Base-by-base conservation (phyloP, 2,113 vertebrate genomes). In the Calidris pygmaea region DNA sequence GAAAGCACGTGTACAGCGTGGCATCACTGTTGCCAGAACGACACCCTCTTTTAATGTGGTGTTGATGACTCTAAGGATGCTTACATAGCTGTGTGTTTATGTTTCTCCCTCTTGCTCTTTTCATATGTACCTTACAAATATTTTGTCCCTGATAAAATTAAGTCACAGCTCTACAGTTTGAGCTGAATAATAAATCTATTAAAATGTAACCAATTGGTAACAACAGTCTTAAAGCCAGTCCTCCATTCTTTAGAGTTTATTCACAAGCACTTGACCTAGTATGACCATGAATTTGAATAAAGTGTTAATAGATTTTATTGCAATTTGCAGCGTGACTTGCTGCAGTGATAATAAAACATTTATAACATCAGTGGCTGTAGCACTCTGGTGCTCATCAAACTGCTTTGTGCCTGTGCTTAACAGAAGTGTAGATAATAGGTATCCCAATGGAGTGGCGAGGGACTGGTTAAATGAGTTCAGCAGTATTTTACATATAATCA, bases 251-350 rank as follows among this genome's bases (percentile, higher is more conserved):
- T 62, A 50, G 65, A 93, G 74, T 85, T 92, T 85, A 75, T 95
- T 95, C 66, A 39, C 43, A 73, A 82, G 77, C 48, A 78, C 67
- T 90, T 93, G 85, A 92, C 75, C 72, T 94, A 75, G 81, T 76
- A 78, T 2, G 10, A 68, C 90, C 4, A 0, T 70, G 66, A 85
- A 85, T 74, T 85, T 70, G 75, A 95, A 73, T 85, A 89, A 94
- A 94, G 76, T 73, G 60, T 91, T 93, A 89, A 87, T n/a, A 72
- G 80, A 73, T 89, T 94, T 95, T 89, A 85, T 92, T 93, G 53
- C 74, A 55, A 30, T 85, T 94, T 0, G 0, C 53, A 41, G 53
- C 2, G 1, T 73, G 73, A 75, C 65, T 87, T 78, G 66, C 73
- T 94, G 50, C 77, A 32, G 5, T 1, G 20, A 91, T 76, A 79